phyloP scores from a whole-genome alignment of 2,113 vertebrate species.

The Zosterops hypoxanthus region DNA sequence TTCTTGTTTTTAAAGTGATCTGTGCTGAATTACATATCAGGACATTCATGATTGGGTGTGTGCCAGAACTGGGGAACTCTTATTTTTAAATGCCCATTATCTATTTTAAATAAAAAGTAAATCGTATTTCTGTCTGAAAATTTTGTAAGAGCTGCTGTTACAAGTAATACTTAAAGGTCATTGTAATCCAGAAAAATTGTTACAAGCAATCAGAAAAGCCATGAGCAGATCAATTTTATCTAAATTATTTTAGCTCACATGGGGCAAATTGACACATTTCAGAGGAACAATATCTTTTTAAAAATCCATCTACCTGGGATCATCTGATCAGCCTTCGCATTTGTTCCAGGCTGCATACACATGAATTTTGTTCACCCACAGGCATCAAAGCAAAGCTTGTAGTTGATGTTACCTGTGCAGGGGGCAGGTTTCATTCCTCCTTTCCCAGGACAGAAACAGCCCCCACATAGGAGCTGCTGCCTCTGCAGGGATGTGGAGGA shows the following conservation, averaged over 20 bases:
- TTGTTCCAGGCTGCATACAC: neutral
- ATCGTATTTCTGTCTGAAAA: neutral
- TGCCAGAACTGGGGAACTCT: neutral
- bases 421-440: neutral
- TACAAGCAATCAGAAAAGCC: constrained; percentile 5
- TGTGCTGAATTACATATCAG: neutral
- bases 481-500: neutral
- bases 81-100: neutral
- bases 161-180: neutral
- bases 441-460: neutral
- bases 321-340: neutral
- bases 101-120: constrained; percentile 25
- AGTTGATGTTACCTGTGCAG: neutral
- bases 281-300: neutral
- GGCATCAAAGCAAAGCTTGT: neutral
- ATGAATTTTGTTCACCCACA: neutral
- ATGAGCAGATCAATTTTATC: neutral
- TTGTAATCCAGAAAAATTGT: neutral
- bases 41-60: neutral
- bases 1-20: constrained; percentile 51
- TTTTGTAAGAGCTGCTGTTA: neutral
- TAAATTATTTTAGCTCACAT: neutral
- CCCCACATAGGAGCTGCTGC: neutral
- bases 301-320: neutral
- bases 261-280: neutral